A percentile compares a stretch with the other conserved stretches of the same genome.
phyloP scores from a whole-genome alignment of 1,140 invertebrate genomes.

The Platorchestia sp. region DNA sequence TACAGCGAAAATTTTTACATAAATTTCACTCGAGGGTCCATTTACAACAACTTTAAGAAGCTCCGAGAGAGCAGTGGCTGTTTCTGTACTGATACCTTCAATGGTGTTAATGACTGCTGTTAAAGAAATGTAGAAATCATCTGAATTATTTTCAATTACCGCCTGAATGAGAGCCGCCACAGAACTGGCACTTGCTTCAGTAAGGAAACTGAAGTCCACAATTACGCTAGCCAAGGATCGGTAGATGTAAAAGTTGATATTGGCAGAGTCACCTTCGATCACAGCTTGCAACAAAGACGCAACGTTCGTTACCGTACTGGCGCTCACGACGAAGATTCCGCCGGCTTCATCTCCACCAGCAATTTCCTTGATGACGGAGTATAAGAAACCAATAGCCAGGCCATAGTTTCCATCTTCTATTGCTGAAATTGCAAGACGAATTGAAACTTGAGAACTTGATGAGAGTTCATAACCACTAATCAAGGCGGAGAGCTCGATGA shows the following conservation, averaged over 20 bases:
- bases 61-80: neutral
- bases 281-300: neutral
- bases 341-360: neutral
- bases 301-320: neutral
- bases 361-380: constrained; percentile 17
- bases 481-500: too few relatives aligned
- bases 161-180: neutral
- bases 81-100: neutral
- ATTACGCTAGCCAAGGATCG: neutral
- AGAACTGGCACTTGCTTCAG: neutral
- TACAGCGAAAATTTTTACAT: neutral
- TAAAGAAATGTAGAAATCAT: neutral
- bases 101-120: neutral
- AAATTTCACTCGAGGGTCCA: neutral
- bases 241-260: constrained; percentile 21
- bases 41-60: neutral
- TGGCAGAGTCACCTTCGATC: neutral
- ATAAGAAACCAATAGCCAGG: neutral
- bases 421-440: neutral
- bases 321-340: neutral
- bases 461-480: too few relatives aligned
- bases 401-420: neutral
- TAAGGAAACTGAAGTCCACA: neutral
- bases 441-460: too few relatives aligned
- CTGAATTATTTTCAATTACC: neutral